Evolutionary conservation across 30 jellyfish, hydroid and myxozoan genomes (phyloP), one percentile per base, ranked within the genome.

Genomic region (Aurelia aurita complex sp. Pacific): DNA sequence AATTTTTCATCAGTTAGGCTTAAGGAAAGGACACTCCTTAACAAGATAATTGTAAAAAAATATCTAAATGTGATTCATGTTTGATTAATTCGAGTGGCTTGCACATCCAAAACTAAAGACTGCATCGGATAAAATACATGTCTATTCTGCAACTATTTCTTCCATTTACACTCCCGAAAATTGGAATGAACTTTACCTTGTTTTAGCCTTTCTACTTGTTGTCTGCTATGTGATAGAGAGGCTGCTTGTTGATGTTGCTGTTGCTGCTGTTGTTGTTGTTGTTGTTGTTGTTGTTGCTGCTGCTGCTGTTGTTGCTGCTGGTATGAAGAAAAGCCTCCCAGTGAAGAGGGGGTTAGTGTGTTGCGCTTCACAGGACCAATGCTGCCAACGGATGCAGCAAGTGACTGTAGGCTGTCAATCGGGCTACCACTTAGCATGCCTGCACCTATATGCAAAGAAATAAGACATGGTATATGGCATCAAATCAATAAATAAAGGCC

Each of bases 171-270:
- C 13, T 46, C 57, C 8, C 2, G 14, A 14, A 33, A 13, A 18
- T 51, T 59, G 33, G 29, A 74, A 46, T 46, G 14, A 5, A 1
- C 13, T 54, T 6, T 6, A 94, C 98, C 97, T 85, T 94, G 98
- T 64, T 89, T 88, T 68, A 88, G 65, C 29, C 97, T 71, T 35
- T 94, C 98, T 15, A 94, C 92, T 43, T 94, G 97, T 70, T 78
- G 94, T 63, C 98, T 79, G 82, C 83, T 92, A 36, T 85, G 98
- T 23, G 90, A 46, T 29, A 73, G 36, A 10, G 91, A 69, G 18
- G 96, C 87, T 53, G 57, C 88, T 86, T 62, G 97, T 76, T 89
- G 97, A 50, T 88, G 91, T 40, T 79, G 77, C 23, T 82, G 89
- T 51, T 72, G 82, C 46, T 72, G 85, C 68, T 89, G 97, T 67